Conservation (phyloP, 2,797 vertebrate species). For the Amblyopsis hoosieri region DNA sequence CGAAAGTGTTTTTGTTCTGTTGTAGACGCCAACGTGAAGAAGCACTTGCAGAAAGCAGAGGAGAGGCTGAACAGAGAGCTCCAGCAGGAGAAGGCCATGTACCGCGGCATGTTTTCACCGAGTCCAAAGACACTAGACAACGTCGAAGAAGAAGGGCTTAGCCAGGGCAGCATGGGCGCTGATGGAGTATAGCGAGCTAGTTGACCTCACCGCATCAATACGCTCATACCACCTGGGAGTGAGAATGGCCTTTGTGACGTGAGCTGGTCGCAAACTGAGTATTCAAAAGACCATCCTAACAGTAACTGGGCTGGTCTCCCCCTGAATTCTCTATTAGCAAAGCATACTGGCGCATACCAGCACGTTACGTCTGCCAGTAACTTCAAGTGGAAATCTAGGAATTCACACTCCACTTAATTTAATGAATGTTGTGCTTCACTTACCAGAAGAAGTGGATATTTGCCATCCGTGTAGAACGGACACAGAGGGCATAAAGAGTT, state of each 20-base stretch:
- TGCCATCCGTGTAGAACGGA: constrained; percentile 59
- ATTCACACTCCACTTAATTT: not conserved
- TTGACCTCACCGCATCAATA: constrained; percentile 21
- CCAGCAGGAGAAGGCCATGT: constrained; percentile 84
- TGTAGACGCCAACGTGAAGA: constrained; percentile 83
- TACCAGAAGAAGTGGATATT: constrained; percentile 15
- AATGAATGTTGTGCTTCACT: constrained; percentile 18
- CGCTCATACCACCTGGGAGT: constrained; percentile 24
- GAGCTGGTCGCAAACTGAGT: constrained; percentile 21
- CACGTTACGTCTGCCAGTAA: not conserved
- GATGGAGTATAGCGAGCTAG: constrained; percentile 40
- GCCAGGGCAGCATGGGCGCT: constrained; percentile 51
- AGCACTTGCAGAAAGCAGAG: constrained; percentile 83
- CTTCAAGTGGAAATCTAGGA: constrained; percentile 7
- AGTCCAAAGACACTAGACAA: constrained; percentile 34
- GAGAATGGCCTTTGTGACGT: constrained; percentile 21
- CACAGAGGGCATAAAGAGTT: constrained; percentile 26
- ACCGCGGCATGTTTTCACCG: constrained; percentile 86
- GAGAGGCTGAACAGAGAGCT: constrained; percentile 80
- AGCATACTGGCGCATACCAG: not conserved
- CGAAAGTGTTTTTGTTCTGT: constrained; percentile 1
- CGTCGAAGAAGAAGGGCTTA: constrained; percentile 41
- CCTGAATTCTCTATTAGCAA: constrained; percentile 9
- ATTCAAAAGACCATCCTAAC: constrained; percentile 9
- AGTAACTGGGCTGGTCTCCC: not conserved